These are phyloP conservation scores for Acanthornis magna DNA, from an alignment of 2,797 vertebrate species.

Conservation along the genomic window DNA sequence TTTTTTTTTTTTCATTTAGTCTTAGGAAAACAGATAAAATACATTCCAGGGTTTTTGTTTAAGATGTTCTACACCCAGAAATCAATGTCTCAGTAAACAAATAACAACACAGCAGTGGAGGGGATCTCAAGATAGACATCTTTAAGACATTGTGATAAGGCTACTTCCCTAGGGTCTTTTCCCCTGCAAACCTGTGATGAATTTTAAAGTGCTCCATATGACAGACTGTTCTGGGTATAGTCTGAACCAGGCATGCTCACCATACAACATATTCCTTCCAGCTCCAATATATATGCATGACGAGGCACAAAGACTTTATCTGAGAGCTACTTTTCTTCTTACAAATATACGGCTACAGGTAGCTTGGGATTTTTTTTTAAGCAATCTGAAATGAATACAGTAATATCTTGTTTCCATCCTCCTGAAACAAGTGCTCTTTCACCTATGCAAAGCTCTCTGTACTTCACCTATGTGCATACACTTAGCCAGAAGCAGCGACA, in stretches of 20 bases:
- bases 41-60: neutral
- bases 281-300: neutral
- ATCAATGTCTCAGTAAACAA: conserved; percentile 37
- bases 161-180: conserved; percentile 24
- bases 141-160: conserved; percentile 27
- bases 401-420: neutral
- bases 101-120: neutral
- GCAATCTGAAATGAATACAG: neutral
- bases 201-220: conserved; percentile 21
- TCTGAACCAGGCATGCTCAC: conserved; percentile 6
- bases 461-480: neutral
- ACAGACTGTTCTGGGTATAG: conserved; percentile 7
- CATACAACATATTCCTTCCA: conserved; percentile 4
- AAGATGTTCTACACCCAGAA: conserved; percentile 20
- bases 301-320: neutral
- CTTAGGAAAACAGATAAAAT: conserved; percentile 17
- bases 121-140: conserved; percentile 25
- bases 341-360: neutral
- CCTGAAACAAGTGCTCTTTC: neutral
- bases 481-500: neutral
- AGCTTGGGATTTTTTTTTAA: neutral
- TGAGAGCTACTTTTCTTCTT: neutral
- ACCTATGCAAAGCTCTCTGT: neutral
- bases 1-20: neutral
- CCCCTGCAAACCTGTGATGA: conserved; percentile 33